These are phyloP conservation scores for Bovichtus variegatus DNA, from an alignment of 2,797 vertebrate species.

Conservation along the genomic window DNA sequence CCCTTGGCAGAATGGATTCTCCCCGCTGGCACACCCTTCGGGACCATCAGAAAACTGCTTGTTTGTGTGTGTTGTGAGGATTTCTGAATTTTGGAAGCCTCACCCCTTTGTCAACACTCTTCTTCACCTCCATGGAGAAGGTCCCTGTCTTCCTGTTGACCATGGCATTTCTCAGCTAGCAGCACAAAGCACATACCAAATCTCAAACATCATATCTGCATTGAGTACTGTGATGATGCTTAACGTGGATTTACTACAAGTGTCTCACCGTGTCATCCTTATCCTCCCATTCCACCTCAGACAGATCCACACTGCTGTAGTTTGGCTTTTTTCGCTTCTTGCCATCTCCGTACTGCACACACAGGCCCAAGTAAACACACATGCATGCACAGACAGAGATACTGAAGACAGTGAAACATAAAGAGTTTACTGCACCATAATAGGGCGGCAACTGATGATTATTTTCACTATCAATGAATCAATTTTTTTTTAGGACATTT, in stretches of 20 bases:
- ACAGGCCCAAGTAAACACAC: constrained; percentile 41
- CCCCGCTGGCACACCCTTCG: constrained; percentile 48
- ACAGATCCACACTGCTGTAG: constrained; percentile 98
- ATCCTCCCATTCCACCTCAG: constrained; percentile 98
- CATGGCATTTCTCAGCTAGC: constrained; percentile 97
- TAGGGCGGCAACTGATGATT: neutral
- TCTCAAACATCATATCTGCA: constrained; percentile 12
- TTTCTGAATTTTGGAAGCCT: constrained; percentile 58
- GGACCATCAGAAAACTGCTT: constrained; percentile 38
- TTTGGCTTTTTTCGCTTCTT: constrained; percentile 96
- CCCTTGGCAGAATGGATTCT: constrained; percentile 64
- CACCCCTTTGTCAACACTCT: constrained; percentile 99
- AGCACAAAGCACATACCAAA: constrained; percentile 46
- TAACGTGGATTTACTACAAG: constrained; percentile 12
- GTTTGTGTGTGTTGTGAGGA: constrained; percentile 25
- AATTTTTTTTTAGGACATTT: neutral
- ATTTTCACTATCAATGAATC: neutral
- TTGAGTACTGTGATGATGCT: neutral
- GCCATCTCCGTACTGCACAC: constrained; percentile 92
- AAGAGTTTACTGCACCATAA: neutral
- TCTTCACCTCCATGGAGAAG: constrained; percentile 98
- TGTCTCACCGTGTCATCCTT: constrained; percentile 88
- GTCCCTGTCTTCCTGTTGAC: constrained; percentile 97
- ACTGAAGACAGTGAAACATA: constrained; percentile 7
- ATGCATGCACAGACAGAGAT: constrained; percentile 28